A percentile compares a stretch with the other conserved stretches of the same genome.
These are phyloP conservation scores for Pilophorus perplexus DNA, from an alignment of 2,888 invertebrate genomes.

Conservation along the genomic window DNA sequence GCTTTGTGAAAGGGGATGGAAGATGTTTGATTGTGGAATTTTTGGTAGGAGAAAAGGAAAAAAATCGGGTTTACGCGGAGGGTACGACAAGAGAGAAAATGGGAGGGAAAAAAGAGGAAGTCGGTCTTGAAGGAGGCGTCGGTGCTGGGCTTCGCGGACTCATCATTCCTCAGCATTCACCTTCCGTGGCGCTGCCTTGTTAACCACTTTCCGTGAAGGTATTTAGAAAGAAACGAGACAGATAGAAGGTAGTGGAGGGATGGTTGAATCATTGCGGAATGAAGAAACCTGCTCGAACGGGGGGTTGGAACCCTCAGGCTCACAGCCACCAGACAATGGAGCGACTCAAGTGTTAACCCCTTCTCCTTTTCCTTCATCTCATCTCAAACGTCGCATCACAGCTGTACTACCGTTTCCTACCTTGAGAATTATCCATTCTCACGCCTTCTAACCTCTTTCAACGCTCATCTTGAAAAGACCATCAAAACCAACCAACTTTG, in stretches of 20 bases:
- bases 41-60: background rate
- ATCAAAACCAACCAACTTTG: too few relatives aligned
- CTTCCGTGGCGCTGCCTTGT: conserved; percentile 13
- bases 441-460: too few relatives aligned
- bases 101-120: background rate
- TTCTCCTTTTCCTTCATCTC: too few relatives aligned
- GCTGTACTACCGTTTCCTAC: too few relatives aligned
- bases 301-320: background rate
- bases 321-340: conserved; percentile 17
- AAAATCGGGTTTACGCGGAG: background rate
- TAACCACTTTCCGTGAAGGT: conserved; percentile 10
- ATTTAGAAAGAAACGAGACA: too few relatives aligned
- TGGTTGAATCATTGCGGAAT: background rate
- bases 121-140: conserved; percentile 9
- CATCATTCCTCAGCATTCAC: too few relatives aligned
- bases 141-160: too few relatives aligned
- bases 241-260: conserved; percentile 3
- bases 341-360: conserved; percentile 15
- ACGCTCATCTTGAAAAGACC: too few relatives aligned
- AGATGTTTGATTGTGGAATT: background rate
- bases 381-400: too few relatives aligned
- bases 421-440: too few relatives aligned
- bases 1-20: conserved; percentile 16
- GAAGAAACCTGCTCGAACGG: background rate
- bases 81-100: background rate